Evolutionary conservation across 2,113 vertebrate genomes (phyloP), one percentile per base, ranked within the genome.

Genomic region (Leptodactylus fuscus): DNA sequence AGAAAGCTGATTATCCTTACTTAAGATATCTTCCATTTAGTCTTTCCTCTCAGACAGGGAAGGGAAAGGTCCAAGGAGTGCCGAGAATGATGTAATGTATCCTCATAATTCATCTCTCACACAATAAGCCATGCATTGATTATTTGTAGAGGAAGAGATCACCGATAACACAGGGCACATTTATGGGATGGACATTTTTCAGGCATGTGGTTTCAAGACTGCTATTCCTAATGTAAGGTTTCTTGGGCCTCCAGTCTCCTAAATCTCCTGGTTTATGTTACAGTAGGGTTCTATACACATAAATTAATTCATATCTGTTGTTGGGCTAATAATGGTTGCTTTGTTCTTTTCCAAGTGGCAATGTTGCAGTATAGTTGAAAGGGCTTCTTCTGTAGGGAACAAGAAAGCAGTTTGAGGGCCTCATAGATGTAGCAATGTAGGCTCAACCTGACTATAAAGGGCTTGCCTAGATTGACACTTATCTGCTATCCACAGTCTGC

Each of bases 11-110:
- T 83, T 83, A 44, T 58, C 70, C 49, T 74, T 60, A 83, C 69
- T 83, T 74, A 83, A 74, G 67, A 73, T 55, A 74, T 74, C 69
- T 71, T 74, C 51, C 77, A 55, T 58, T 60, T 80, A 27, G 77
- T 62, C 36, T 80, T 41, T 5, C 34, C 34, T 44, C n/a, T 62
- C n/a, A 62, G 77, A 80, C 36, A 41, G 13, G 38, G 55, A 80
- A 80, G 55, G 38, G 36, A 80, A 58, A 60, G n/a, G 34, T 60
- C 77, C 77, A 62, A 44, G 22, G 7, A 41, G 22, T 22, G 22
- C 18, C 20, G 22, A 27, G 20, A 51, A 29, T 51, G 73, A 76
- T 51, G 8, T 51, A 32, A 51, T 76, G 6, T 22, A 51, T 51
- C 71, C 16, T 48, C 15, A 18, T 48, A 75, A 49, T 75, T 49